These are phyloP conservation scores for Porites cylindrica DNA, from an alignment of 92 coral and sea anemone species.

Conservation along the genomic window DNA sequence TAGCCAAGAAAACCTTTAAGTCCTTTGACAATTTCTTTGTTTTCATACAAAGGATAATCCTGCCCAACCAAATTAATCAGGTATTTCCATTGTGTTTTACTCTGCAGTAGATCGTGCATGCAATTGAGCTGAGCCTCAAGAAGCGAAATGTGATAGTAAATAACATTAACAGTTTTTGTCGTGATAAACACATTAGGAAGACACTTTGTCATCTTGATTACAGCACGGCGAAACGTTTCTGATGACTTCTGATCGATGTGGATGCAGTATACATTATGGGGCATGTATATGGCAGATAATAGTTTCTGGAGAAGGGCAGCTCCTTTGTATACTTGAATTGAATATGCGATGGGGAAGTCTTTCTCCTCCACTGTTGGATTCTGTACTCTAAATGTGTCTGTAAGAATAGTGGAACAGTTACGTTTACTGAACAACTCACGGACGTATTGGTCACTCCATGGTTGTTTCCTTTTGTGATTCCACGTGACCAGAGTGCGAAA, in stretches of 20 bases:
- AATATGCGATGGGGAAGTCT: conserved; percentile 64
- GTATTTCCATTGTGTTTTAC: conserved; percentile 65
- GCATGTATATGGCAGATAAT: conserved; percentile 65
- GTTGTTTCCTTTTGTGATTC: neutral
- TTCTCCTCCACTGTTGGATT: conserved; percentile 28
- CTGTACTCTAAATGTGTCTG: neutral
- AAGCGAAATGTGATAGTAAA: conserved; percentile 53
- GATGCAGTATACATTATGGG: conserved; percentile 77
- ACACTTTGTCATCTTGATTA: conserved; percentile 54
- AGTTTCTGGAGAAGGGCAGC: conserved; percentile 67
- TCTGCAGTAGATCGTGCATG: conserved; percentile 58
- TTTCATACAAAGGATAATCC: conserved; percentile 25
- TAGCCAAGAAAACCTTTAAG: neutral
- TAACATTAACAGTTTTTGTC: conserved; percentile 28
- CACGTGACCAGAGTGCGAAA: neutral
- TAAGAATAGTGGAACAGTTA: conserved; percentile 6
- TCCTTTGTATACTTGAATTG: conserved; percentile 59
- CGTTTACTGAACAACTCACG: neutral
- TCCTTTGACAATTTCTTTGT: neutral
- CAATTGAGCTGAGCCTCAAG: conserved; percentile 67
- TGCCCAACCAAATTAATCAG: conserved; percentile 69
- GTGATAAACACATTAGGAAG: conserved; percentile 73
- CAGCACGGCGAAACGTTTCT: conserved; percentile 31
- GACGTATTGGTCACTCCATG: neutral
- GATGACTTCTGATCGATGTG: conserved; percentile 71